These are phyloP conservation scores for Acleris sparsana DNA, from an alignment of 2,888 invertebrate genomes.

Conservation along the genomic window DNA sequence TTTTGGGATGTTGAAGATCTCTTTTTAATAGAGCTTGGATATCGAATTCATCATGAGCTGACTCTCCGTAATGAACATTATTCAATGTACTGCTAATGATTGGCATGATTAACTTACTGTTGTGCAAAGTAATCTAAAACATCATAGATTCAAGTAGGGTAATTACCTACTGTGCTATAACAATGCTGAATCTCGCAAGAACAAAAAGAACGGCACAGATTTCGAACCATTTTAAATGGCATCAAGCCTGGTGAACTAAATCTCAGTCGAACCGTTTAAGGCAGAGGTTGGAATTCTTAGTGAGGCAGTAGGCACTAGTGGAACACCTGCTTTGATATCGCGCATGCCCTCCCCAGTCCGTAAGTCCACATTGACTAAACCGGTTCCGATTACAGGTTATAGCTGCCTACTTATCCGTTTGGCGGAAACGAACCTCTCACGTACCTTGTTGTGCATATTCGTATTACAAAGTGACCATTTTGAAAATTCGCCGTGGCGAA, in stretches of 20 bases:
- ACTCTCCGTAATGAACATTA: too few species aligned
- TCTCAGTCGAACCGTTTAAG: conserved; percentile 68
- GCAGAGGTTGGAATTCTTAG: conserved; percentile 76
- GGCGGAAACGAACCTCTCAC: conserved; percentile 78
- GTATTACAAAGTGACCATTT: conserved; percentile 34
- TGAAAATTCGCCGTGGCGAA: conserved; percentile 7
- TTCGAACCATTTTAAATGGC: conserved; percentile 25
- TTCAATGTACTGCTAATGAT: too few species aligned
- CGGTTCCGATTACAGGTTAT: conserved; percentile 83
- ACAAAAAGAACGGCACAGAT: conserved; percentile 20
- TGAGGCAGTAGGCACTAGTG: conserved; percentile 74
- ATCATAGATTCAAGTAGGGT: background rate
- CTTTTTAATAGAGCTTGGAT: conserved; percentile 26
- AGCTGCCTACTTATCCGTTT: conserved; percentile 78
- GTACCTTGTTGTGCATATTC: conserved; percentile 63
- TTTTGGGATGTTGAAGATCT: conserved; percentile 19
- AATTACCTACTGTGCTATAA: background rate
- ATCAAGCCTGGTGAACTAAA: conserved; percentile 54
- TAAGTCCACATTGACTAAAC: conserved; percentile 79
- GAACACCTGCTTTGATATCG: conserved; percentile 82
- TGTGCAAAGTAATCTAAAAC: conserved; percentile 2
- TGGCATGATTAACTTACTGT: too few species aligned
- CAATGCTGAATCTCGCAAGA: conserved; percentile 1
- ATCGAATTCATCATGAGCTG: background rate
- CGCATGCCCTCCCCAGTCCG: conserved; percentile 75